A percentile compares a stretch with the other conserved stretches of the same genome.
Evolutionary conservation across 2,113 vertebrate species (phyloP).

Genomic region (Callospermophilus lateralis): DNA sequence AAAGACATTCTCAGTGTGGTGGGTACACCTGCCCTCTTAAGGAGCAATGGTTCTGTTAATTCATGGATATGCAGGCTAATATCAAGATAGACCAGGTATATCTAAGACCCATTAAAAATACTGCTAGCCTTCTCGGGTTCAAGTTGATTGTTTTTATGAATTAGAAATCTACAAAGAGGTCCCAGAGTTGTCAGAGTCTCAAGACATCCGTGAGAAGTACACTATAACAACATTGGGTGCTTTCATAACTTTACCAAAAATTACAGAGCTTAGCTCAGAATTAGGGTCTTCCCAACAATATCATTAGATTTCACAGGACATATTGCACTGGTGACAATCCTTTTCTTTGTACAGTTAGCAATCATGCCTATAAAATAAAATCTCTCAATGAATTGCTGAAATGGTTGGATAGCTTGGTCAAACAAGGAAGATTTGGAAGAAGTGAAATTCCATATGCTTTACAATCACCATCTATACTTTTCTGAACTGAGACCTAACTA

Average conservation of each 20-base stretch:
- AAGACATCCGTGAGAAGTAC: not conserved
- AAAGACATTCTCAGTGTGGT: not conserved
- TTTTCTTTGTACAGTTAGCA: constrained; percentile 59
- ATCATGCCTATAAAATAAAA: constrained; percentile 54
- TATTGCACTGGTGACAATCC: not conserved
- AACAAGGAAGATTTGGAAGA: not conserved
- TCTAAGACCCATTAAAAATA: not conserved
- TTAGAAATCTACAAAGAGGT: not conserved
- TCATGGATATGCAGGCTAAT: not conserved
- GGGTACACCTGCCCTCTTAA: not conserved
- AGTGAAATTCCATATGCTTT: not conserved
- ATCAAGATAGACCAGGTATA: not conserved
- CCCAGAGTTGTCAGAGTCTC: not conserved
- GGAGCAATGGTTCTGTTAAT: not conserved
- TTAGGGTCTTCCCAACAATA: too few relatives aligned
- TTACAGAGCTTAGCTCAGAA: not conserved
- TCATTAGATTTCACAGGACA: not conserved
- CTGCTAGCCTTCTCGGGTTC: not conserved
- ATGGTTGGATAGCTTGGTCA: constrained; percentile 24
- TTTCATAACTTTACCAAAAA: not conserved
- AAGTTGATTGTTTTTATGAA: constrained; percentile 28
- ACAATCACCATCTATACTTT: constrained; percentile 16
- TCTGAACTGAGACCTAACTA: constrained; percentile 8
- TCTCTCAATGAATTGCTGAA: constrained; percentile 21
- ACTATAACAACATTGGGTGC: not conserved